phyloP scores from a whole-genome alignment of 2,113 vertebrate species.

The Symphodus melops region DNA sequence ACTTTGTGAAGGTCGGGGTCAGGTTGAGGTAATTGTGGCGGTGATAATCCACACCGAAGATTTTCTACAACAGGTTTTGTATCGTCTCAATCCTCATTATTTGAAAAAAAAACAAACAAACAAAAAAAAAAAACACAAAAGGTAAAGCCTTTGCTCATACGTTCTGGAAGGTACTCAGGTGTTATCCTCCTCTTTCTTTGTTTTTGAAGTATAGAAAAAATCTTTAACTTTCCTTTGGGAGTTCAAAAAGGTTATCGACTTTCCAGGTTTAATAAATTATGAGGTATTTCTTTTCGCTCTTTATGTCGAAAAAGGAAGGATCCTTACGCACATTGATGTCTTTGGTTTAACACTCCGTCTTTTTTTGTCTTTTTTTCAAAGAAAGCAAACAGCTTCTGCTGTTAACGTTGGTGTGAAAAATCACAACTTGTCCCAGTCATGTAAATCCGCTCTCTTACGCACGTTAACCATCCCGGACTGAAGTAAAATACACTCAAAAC shows the following conservation, averaged over 20 bases:
- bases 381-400: constrained; percentile 45
- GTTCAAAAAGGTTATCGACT: constrained; percentile 63
- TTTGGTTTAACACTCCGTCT: constrained; percentile 79
- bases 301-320: constrained; percentile 29
- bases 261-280: constrained; percentile 77
- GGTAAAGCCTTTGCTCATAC: constrained; percentile 66
- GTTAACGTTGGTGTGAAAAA: constrained; percentile 30
- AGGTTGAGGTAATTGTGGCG: constrained; percentile 78
- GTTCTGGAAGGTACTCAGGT: constrained; percentile 39
- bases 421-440: constrained; percentile 71
- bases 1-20: constrained; percentile 85
- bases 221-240: constrained; percentile 78
- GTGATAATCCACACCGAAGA: constrained; percentile 80
- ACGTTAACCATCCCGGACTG: constrained; percentile 53
- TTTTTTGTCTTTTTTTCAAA: constrained; percentile 33
- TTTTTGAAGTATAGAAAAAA: constrained; percentile 40
- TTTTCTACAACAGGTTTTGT: constrained; percentile 61
- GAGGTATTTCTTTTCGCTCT: constrained; percentile 81
- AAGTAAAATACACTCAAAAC: background rate
- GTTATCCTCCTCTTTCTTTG: constrained; percentile 47
- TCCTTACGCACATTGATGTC: constrained; percentile 69
- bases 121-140: no score
- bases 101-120: constrained; percentile 32
- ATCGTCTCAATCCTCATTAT: constrained; percentile 74
- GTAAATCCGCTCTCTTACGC: constrained; percentile 67